phyloP scores from a whole-genome alignment of 2,888 invertebrate genomes.

The Melikaiella ostensackeni region DNA sequence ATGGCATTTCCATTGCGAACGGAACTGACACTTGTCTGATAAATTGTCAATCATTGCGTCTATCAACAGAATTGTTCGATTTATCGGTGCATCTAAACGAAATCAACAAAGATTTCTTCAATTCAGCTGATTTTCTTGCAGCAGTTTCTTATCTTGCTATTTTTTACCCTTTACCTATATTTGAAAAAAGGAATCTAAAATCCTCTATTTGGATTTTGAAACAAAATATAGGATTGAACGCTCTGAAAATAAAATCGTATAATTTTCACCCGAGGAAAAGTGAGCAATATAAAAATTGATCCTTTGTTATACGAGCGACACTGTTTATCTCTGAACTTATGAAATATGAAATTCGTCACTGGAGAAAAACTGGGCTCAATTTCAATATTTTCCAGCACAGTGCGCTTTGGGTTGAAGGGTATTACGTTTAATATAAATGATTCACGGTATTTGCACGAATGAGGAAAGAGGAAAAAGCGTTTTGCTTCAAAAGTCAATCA shows the following conservation, averaged over 20 bases:
- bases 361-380: neutral
- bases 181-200: no score
- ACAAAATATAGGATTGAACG: no score
- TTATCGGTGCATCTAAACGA: no score
- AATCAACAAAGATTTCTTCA: no score
- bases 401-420: neutral
- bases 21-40: neutral
- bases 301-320: neutral
- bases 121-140: no score
- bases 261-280: neutral
- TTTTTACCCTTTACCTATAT: no score
- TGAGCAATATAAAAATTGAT: constrained; percentile 18
- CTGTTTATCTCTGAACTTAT: neutral
- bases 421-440: constrained; percentile 2
- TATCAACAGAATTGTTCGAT: neutral
- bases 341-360: constrained; percentile 15
- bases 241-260: constrained; percentile 4
- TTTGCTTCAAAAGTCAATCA: constrained; percentile 7
- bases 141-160: no score
- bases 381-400: constrained; percentile 14
- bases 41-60: constrained; percentile 5
- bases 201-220: no score
- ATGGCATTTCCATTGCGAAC: neutral
- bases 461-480: neutral
- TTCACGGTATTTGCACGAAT: neutral